These are phyloP conservation scores for Clusia tigrina DNA, from an alignment of 2,888 invertebrate species.

Conservation along the genomic window DNA sequence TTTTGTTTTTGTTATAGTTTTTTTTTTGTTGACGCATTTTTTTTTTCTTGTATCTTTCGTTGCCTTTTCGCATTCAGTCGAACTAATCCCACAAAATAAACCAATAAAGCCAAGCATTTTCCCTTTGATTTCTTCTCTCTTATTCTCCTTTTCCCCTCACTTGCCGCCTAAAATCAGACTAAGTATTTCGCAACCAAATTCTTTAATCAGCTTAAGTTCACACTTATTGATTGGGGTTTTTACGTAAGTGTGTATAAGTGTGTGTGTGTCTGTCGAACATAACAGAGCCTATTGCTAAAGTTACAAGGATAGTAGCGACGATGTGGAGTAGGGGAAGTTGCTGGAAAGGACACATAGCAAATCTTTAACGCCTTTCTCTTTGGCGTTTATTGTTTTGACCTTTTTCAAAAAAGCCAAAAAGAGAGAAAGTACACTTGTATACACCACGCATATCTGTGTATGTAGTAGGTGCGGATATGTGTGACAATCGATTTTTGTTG, in stretches of 20 bases:
- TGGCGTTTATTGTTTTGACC: slow-evolving; percentile 56
- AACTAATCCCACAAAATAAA: slow-evolving; percentile 2
- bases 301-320: background rate
- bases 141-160: background rate
- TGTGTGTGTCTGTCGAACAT: too few species aligned
- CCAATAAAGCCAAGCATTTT: background rate
- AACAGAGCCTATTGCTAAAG: background rate
- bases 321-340: slow-evolving; percentile 39
- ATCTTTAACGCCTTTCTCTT: slow-evolving; percentile 25
- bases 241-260: too few species aligned
- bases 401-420: slow-evolving; percentile 40
- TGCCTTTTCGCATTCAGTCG: background rate
- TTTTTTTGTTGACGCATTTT: too few species aligned
- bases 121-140: background rate
- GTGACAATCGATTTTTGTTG: slow-evolving; percentile 49
- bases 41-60: background rate
- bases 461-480: slow-evolving; percentile 4
- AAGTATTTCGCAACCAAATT: slow-evolving; percentile 41
- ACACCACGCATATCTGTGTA: background rate
- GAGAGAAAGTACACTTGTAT: too few species aligned
- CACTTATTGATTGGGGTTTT: slow-evolving; percentile 49
- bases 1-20: background rate
- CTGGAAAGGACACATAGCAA: background rate
- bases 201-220: slow-evolving; percentile 62
- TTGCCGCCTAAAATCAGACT: slow-evolving; percentile 51